Evolutionary conservation across 1,140 invertebrate species (phyloP).

Genomic region (Planococcus citri): DNA sequence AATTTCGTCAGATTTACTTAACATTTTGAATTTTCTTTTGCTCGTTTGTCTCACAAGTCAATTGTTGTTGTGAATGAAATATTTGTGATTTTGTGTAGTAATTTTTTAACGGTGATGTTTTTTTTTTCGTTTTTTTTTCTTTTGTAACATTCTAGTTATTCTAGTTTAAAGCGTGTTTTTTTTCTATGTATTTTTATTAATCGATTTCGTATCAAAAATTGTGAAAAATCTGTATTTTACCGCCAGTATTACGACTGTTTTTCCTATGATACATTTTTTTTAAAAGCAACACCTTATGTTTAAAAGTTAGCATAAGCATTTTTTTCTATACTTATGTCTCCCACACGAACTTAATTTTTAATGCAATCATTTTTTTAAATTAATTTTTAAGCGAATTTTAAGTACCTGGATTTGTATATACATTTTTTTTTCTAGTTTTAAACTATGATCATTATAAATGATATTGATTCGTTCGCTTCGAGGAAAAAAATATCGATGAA

Average conservation of each 20-base stretch:
- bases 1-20: background rate
- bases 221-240: background rate
- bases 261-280: background rate
- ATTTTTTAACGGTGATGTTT: background rate
- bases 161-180: too few species aligned
- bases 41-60: background rate
- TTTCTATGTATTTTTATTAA: too few species aligned
- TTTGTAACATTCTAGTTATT: too few species aligned
- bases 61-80: background rate
- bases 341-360: background rate
- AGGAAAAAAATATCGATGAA: background rate
- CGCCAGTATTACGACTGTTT: background rate
- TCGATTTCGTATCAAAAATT: background rate
- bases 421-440: background rate
- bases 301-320: background rate
- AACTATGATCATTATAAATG: background rate
- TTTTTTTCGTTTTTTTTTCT: background rate
- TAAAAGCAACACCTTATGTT: background rate
- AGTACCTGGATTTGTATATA: background rate
- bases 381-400: background rate
- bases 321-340: background rate
- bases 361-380: background rate
- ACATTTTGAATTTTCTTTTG: background rate
- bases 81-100: background rate
- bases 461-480: background rate